Evolutionary conservation across 1,140 invertebrate genomes (phyloP).

Genomic region (Drusus annulatus): DNA sequence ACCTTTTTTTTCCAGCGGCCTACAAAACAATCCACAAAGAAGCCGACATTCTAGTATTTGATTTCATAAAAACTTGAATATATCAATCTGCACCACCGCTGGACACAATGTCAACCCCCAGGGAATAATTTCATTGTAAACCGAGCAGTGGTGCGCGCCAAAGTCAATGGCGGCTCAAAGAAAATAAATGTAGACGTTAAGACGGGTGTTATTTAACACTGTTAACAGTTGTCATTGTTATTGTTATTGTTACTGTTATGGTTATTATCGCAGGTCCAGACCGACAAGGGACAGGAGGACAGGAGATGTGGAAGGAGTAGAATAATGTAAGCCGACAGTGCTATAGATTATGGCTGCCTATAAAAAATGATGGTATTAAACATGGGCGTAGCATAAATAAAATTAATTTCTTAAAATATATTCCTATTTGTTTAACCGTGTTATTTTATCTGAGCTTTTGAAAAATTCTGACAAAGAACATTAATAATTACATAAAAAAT

Average conservation of each 20-base stretch:
- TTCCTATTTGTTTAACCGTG: too few relatives aligned
- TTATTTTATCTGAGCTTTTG: too few relatives aligned
- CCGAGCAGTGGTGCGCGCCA: neutral
- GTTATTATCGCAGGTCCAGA: conserved; percentile 15
- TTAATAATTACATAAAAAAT: too few relatives aligned
- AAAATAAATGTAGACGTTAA: conserved; percentile 17
- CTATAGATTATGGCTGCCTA: conserved; percentile 5
- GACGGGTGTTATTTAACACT: neutral
- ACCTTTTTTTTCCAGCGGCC: too few relatives aligned
- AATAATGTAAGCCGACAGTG: conserved; percentile 6
- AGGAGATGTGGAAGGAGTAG: neutral
- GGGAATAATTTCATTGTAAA: conserved; percentile 7
- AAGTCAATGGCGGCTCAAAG: neutral
- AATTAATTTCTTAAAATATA: too few relatives aligned
- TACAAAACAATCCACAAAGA: too few relatives aligned
- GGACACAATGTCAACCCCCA: neutral
- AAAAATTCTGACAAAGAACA: too few relatives aligned
- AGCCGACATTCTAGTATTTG: neutral
- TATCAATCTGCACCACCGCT: neutral
- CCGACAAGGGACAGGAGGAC: neutral
- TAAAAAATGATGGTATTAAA: neutral
- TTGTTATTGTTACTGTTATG: neutral
- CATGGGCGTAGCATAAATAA: too few relatives aligned
- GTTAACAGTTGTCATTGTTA: too few relatives aligned
- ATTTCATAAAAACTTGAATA: neutral